These are phyloP conservation scores for Aplocera efformata DNA, from an alignment of 2,888 invertebrate genomes.

Conservation along the genomic window DNA sequence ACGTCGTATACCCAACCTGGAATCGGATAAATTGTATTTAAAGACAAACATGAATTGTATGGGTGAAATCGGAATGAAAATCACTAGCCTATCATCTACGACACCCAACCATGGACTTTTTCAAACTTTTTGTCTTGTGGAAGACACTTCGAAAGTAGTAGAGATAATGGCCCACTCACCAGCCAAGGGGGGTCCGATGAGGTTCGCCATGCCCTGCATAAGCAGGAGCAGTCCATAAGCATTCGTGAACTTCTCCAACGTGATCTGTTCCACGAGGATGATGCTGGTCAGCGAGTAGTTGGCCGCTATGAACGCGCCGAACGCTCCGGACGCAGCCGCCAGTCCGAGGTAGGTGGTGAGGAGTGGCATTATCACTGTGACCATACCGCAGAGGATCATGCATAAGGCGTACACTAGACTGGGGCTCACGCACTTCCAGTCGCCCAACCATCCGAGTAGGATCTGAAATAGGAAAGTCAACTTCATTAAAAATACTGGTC, in stretches of 20 bases:
- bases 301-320: slow-evolving; percentile 94
- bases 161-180: slow-evolving; percentile 83
- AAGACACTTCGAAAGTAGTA: slow-evolving; percentile 1
- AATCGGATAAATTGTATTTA: slow-evolving; percentile 37
- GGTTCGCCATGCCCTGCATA: slow-evolving; percentile 94
- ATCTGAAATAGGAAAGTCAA: slow-evolving; percentile 75
- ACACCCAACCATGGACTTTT: no score
- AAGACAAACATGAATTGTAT: no score
- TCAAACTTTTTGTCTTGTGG: no score
- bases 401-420: slow-evolving; percentile 90
- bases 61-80: no score
- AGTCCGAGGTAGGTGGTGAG: slow-evolving; percentile 78
- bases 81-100: no score
- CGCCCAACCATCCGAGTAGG: slow-evolving; percentile 92
- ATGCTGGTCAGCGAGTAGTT: slow-evolving; percentile 95
- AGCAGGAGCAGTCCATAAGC: slow-evolving; percentile 93
- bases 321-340: slow-evolving; percentile 85
- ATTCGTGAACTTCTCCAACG: slow-evolving; percentile 94
- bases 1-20: slow-evolving; percentile 91
- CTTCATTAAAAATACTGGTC: no score
- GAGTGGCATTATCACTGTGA: slow-evolving; percentile 84
- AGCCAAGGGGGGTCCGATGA: slow-evolving; percentile 93
- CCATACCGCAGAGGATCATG: slow-evolving; percentile 86
- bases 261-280: slow-evolving; percentile 93
- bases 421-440: slow-evolving; percentile 88